These are phyloP conservation scores for Meles meles DNA, from an alignment of 2,113 vertebrate species.

Conservation along the genomic window DNA sequence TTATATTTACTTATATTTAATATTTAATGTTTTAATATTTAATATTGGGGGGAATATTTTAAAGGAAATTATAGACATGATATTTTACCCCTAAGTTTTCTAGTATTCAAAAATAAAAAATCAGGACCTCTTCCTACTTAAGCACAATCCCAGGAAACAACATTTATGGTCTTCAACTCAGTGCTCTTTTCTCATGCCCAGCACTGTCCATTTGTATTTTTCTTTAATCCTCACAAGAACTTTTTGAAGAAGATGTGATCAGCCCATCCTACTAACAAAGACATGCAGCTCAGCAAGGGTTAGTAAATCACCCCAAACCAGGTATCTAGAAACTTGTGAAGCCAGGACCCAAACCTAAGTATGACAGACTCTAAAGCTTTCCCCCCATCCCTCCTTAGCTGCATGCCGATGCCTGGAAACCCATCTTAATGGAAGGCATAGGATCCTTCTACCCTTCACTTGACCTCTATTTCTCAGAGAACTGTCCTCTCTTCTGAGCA, in stretches of 20 bases:
- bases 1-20: background rate
- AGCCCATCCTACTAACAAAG: background rate
- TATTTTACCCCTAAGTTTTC: background rate
- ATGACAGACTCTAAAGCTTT: background rate
- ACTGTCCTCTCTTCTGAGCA: background rate
- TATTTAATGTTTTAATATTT: background rate
- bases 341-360: background rate
- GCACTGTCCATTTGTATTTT: background rate
- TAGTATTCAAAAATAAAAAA: background rate
- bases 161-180: background rate
- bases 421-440: background rate
- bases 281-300: background rate
- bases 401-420: background rate
- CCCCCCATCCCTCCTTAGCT: background rate
- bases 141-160: background rate
- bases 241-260: background rate
- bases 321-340: background rate
- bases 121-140: background rate
- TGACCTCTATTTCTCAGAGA: background rate
- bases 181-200: background rate
- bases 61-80: slow-evolving; percentile 9
- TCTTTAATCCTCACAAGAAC: background rate
- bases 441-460: background rate
- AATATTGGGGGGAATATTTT: background rate
- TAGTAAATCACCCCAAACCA: background rate